Conservation (phyloP, 2,797 vertebrate genomes). For the Gymnothorax javanicus region DNA sequence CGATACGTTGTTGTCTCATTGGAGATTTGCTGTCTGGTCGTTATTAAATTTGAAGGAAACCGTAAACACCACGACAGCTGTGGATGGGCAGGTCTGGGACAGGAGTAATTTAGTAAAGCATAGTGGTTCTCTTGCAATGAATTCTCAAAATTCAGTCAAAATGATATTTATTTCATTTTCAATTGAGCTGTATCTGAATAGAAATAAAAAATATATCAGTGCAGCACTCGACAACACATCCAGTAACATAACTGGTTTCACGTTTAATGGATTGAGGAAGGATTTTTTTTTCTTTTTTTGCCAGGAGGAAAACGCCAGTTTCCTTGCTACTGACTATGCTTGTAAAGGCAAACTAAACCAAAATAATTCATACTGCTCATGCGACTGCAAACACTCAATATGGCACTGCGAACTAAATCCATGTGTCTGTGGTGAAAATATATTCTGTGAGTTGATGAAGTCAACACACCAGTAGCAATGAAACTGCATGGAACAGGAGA, state of each 20-base stretch:
- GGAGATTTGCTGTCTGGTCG: conserved; percentile 51
- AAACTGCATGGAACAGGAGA: conserved; percentile 50
- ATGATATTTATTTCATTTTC: conserved; percentile 36
- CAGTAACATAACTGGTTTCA: conserved; percentile 43
- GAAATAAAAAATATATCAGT: conserved; percentile 44
- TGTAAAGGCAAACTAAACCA: conserved; percentile 36
- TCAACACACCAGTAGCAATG: conserved; percentile 78
- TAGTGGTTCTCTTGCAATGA: conserved; percentile 12
- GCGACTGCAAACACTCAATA: conserved; percentile 40
- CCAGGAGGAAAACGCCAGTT: conserved; percentile 57
- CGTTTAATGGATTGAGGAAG: conserved; percentile 47
- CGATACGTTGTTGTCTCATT: conserved; percentile 49
- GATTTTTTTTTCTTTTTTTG: conserved; percentile 30
- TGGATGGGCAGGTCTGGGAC: conserved; percentile 49
- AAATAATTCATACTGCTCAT: conserved; percentile 27
- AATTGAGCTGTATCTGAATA: conserved; percentile 30
- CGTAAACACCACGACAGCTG: conserved; percentile 50
- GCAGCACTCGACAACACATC: conserved; percentile 53
- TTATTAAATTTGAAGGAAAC: conserved; percentile 29
- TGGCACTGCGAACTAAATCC: conserved; percentile 27
- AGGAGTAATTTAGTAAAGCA: conserved; percentile 52
- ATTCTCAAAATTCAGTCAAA: conserved; percentile 29
- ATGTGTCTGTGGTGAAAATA: conserved; percentile 17
- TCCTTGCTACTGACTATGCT: conserved; percentile 37
- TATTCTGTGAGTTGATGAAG: conserved; percentile 19